Percentiles rank a stretch among this genome's conserved stretches.
These are phyloP conservation scores for Stenolophus ochropezus DNA, from an alignment of 2,888 invertebrate species.

Conservation along the genomic window DNA sequence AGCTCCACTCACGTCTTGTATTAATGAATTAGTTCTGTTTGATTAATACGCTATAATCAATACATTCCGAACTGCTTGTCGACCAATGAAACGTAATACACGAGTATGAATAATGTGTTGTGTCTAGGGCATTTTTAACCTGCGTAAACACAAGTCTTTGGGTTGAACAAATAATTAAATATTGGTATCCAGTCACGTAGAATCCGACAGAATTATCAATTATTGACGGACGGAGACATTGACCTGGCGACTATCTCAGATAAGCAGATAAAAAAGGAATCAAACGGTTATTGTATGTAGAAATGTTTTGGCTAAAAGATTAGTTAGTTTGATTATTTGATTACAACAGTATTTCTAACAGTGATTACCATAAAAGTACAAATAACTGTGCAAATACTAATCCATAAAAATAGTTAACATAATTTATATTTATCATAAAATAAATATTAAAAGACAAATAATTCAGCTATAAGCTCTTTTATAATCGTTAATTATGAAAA, in stretches of 20 bases:
- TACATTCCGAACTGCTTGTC: not conserved
- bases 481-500: too few species aligned
- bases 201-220: constrained; percentile 19
- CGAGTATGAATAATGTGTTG: constrained; percentile 22
- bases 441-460: too few species aligned
- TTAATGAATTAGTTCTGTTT: constrained; percentile 17
- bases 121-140: not conserved
- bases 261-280: not conserved
- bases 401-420: too few species aligned
- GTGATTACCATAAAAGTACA: too few species aligned
- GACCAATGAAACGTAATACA: not conserved
- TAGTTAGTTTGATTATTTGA: too few species aligned
- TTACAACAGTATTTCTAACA: too few species aligned
- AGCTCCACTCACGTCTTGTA: constrained; percentile 11
- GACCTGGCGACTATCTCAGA: constrained; percentile 10
- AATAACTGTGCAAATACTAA: too few species aligned
- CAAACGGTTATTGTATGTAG: not conserved
- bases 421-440: too few species aligned
- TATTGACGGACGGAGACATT: constrained; percentile 12
- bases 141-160: constrained; percentile 6
- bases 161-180: constrained; percentile 25
- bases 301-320: not conserved
- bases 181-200: constrained; percentile 2
- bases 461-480: too few species aligned
- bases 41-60: constrained; percentile 19